phyloP scores from a whole-genome alignment of 2,113 vertebrate species.

The Aramus guarauna region DNA sequence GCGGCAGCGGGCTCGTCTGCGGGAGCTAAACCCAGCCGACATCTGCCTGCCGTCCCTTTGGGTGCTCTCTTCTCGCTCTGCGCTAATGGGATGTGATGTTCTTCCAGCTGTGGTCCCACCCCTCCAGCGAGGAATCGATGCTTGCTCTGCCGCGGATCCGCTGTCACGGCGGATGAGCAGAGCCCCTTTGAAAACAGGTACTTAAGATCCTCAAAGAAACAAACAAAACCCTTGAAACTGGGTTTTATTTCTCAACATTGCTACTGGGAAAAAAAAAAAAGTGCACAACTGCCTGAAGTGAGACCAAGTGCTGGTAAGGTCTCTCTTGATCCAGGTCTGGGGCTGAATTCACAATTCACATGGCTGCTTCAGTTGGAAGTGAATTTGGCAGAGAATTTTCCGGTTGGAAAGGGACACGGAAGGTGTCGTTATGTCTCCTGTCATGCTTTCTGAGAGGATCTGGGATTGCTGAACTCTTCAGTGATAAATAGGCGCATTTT shows the following conservation, averaged over 20 bases:
- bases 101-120: neutral
- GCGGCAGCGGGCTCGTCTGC: neutral
- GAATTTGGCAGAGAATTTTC: neutral
- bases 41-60: rapidly evolving
- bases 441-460: rapidly evolving
- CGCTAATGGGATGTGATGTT: neutral
- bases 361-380: neutral
- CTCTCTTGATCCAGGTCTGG: neutral
- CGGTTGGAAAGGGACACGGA: neutral
- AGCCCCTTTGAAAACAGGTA: neutral
- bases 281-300: neutral
- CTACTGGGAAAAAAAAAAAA: too few species aligned
- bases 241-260: rapidly evolving
- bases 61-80: neutral
- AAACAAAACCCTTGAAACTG: neutral
- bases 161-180: neutral
- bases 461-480: neutral
- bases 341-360: rapidly evolving
- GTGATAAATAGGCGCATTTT: neutral
- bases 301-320: neutral
- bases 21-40: neutral
- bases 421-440: neutral
- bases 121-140: neutral
- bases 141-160: neutral
- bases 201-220: neutral